Percentiles rank a stretch among this genome's conserved stretches.
phyloP scores from a whole-genome alignment of 2,797 vertebrate genomes.

The Chaunax sp. region DNA sequence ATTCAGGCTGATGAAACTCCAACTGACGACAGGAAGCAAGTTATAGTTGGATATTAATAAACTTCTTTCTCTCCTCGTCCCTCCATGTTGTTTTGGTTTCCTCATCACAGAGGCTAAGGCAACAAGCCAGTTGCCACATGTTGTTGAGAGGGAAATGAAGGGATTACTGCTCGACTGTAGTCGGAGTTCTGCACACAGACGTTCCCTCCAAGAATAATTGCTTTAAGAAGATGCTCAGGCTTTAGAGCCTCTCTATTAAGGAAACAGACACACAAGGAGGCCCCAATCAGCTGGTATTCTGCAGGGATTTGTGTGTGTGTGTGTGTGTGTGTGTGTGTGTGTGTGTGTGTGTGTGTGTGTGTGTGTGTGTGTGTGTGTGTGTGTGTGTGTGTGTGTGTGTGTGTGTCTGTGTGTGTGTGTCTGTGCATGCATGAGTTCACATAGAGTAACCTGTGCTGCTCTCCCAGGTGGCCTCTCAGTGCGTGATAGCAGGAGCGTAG shows the following conservation, averaged over 20 bases:
- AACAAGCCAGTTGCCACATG: constrained; percentile 64
- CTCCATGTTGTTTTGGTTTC: constrained; percentile 1
- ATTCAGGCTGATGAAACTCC: neutral
- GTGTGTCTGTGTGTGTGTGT: constrained; percentile 2
- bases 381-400: neutral
- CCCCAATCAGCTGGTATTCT: constrained; percentile 34
- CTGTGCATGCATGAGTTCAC: neutral
- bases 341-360: neutral
- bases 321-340: constrained; percentile 5
- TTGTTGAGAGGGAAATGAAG: constrained; percentile 67
- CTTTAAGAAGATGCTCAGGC: constrained; percentile 7
- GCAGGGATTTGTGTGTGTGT: neutral
- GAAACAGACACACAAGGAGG: constrained; percentile 4
- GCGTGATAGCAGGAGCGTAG: neutral
- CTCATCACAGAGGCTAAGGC: constrained; percentile 32
- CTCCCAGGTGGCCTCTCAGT: constrained; percentile 21
- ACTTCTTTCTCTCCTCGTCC: neutral
- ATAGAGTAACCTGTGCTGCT: constrained; percentile 16
- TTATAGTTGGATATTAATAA: too few species aligned
- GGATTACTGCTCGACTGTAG: constrained; percentile 47
- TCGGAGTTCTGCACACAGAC: constrained; percentile 61
- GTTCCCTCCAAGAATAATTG: constrained; percentile 58
- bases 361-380: constrained; percentile 6
- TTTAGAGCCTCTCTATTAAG: constrained; percentile 29
- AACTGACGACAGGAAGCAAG: neutral